Conservation (phyloP, 1,140 invertebrate genomes). For the Drosophila seguyi region DNA sequence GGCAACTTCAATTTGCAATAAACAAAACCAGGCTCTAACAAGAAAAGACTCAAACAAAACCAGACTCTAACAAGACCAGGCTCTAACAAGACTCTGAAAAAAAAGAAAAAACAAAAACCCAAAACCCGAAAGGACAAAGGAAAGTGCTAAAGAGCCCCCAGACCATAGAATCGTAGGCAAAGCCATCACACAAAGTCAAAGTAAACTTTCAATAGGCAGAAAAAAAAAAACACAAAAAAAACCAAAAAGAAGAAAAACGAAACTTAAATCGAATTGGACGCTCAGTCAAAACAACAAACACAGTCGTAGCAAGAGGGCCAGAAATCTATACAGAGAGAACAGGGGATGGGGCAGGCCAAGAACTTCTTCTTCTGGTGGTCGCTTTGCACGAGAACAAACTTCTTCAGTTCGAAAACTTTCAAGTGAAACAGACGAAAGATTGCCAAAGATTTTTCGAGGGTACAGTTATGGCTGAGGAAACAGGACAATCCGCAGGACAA, state of each 20-base stretch:
- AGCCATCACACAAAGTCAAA: conserved; percentile 26
- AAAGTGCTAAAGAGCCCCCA: conserved; percentile 21
- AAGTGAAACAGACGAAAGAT: conserved; percentile 44
- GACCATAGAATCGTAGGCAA: conserved; percentile 3
- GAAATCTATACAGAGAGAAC: background rate
- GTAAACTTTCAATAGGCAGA: conserved; percentile 39
- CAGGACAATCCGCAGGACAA: conserved; percentile 35
- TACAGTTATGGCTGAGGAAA: conserved; percentile 22
- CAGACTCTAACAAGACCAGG: background rate
- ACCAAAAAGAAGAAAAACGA: background rate
- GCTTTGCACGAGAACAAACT: conserved; percentile 28
- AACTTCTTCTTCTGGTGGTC: conserved; percentile 30
- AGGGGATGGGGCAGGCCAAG: background rate
- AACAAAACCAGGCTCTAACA: background rate
- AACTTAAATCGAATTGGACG: conserved; percentile 67
- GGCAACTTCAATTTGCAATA: background rate
- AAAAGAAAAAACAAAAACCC: background rate
- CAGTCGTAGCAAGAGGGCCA: background rate
- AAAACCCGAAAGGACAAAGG: background rate
- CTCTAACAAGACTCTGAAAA: background rate
- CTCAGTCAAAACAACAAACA: conserved; percentile 26
- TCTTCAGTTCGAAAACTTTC: conserved; percentile 34
- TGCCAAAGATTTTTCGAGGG: conserved; percentile 26
- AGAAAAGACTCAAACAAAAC: background rate
- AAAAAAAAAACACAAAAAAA: background rate